Percentiles rank a stretch among this genome's conserved stretches.
Conservation (phyloP, 2,888 invertebrate genomes). For the Taenaris catops region DNA sequence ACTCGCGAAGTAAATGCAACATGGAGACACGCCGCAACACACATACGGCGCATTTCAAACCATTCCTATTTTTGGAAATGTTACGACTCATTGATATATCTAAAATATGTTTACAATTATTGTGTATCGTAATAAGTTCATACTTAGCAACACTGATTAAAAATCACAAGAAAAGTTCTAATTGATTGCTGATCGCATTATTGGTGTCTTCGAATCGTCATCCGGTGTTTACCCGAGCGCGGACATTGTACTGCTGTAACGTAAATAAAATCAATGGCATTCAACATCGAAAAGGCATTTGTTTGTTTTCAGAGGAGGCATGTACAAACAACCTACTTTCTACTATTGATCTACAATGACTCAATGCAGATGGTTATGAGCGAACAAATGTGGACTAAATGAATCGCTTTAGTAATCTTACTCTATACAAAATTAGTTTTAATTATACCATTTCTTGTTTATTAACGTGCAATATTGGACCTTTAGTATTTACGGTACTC, state of each 20-base stretch:
- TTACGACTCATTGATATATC: conserved; percentile 21
- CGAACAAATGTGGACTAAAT: conserved; percentile 15
- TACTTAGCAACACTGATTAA: too few species aligned
- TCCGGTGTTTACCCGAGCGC: conserved; percentile 63
- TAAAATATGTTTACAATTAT: too few species aligned
- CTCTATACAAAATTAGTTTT: too few species aligned
- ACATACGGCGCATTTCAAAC: conserved; percentile 30
- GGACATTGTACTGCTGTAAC: conserved; percentile 42
- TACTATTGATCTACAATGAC: conserved; percentile 21
- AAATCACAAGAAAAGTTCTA: conserved; percentile 5
- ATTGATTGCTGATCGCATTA: conserved; percentile 14
- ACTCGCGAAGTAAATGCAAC: conserved; percentile 33
- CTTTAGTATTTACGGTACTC: too few species aligned
- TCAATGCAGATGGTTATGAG: conserved; percentile 27
- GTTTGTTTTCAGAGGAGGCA: conserved; percentile 52
- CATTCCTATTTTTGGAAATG: conserved; percentile 22
- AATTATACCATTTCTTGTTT: too few species aligned
- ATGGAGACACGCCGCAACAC: conserved; percentile 29
- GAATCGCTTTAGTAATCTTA: neutral
- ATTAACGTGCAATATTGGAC: too few species aligned
- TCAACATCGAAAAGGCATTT: conserved; percentile 53
- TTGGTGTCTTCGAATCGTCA: conserved; percentile 28
- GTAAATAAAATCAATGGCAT: conserved; percentile 52
- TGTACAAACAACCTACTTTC: conserved; percentile 33
- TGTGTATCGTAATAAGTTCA: too few species aligned